Base-by-base conservation (phyloP, 2,888 invertebrate genomes). In the Nycteola revayana region DNA sequence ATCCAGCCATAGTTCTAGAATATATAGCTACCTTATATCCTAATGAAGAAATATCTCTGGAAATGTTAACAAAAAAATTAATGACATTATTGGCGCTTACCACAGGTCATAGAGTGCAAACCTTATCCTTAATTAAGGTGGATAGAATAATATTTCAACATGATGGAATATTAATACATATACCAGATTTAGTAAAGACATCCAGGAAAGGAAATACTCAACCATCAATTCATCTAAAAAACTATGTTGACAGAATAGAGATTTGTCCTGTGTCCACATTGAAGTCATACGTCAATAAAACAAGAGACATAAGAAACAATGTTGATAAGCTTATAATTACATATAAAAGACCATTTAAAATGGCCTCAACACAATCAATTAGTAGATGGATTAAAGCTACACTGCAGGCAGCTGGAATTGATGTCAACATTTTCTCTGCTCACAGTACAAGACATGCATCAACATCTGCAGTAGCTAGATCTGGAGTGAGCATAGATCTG, bases 41-140 rank as follows among this genome's bases (percentile, higher is more conserved):
- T 3, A 8, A 25, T 7, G 25, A 25, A 25, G 3, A 25, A 6
- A 9, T 25, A 25, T 9, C 25, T 2, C 9, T 25, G 7, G 25
- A 25, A 25, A 2, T 9, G 3, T 25, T 25, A 9, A 9, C 25
- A 3, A 25, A 25, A 9, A 25, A 25, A 25, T 9, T 8, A 3
- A 6, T 8, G 3, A 25, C 9, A 1, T 7, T 25, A 7, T 6
- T 25, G 9, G 25, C 25, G 9, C 25, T 25, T 6, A 9, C 10
- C 5, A 25, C 25, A 9, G 25, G 18, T 8, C 27, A 27, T 9
- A 17, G 27, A 18, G 27, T 27, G 2, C 27, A 27, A 27, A 27
- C 27, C 4, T 27, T 27, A 18, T 27, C 27, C 3, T 3, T 18
- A 7, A 27, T 27, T 9, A 17, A 27, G 7, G 8, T 27, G 1